Percentiles rank a stretch among this genome's conserved stretches.
phyloP scores from a whole-genome alignment of 1,140 invertebrate genomes.

The Paralvinella palmiformis region DNA sequence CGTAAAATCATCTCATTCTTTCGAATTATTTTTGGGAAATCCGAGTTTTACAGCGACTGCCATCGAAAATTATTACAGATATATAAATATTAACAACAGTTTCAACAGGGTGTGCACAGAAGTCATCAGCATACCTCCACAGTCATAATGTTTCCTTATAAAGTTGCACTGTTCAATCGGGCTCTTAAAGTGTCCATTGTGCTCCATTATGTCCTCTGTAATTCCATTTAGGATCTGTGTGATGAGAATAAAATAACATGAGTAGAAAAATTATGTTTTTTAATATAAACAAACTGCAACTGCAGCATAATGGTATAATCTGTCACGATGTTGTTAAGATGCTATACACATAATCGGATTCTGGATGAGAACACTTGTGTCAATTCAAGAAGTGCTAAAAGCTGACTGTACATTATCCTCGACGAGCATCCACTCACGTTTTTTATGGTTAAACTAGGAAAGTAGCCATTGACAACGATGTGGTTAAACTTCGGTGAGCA shows the following conservation, averaged over 20 bases:
- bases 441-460: conserved; percentile 80
- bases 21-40: not conserved
- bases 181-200: conserved; percentile 32
- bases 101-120: not conserved
- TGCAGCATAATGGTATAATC: no score
- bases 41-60: not conserved
- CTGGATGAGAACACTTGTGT: not conserved
- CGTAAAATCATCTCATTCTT: not conserved
- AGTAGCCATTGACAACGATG: conserved; percentile 84
- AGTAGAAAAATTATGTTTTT: not conserved
- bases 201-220: conserved; percentile 65
- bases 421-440: conserved; percentile 54
- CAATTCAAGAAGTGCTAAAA: not conserved
- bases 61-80: not conserved
- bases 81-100: not conserved
- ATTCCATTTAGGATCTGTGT: conserved; percentile 69
- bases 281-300: no score
- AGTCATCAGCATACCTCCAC: conserved; percentile 22
- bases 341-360: no score
- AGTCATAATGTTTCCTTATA: conserved; percentile 61
- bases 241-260: conserved; percentile 18
- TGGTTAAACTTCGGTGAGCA: conserved; percentile 62
- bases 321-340: no score
- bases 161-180: conserved; percentile 56
- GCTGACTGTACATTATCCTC: not conserved